Base-by-base conservation (phyloP, 1,140 invertebrate species). In the Lasaia peninsularis region DNA sequence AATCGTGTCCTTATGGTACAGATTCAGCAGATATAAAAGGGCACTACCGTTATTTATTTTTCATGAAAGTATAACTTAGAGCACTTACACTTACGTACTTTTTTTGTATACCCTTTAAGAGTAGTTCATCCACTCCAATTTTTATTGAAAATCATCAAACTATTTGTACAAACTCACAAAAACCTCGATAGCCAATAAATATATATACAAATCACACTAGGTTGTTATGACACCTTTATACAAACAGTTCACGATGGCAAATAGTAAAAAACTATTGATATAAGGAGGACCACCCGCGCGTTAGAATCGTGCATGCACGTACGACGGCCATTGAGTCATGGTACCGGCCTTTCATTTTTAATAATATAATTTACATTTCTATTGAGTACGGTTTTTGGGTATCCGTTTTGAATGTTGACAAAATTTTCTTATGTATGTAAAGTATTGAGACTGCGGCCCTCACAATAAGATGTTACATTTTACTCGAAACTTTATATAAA, bases 341-440 rank as follows among this genome's bases (percentile, higher is more conserved):
- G 68, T 63, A 62, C 78, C 75, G 74, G 78, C 78, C 71, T 70
- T 76, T 78, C 71, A 58, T 77, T 80, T 80, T 83, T 75, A 78
- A 67, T 81, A 72, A 75, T 62, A 66, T 82, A 79, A 83, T 85
- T 85, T 83, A 85, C 80, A 85, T 85, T 74, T 65, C 73, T 67
- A 73, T 77, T 75, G 67, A 71, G 66, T 37, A 56, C 50, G 49
- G 60, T 60, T 53, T 62, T 62, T 58, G 32, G 56, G 51, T 55
- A 57, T 65, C 58, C 48, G 37, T 65, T 61, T 51, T 40, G 50
- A 59, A 62, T 58, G 32, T 58, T 40, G 37, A 16, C 12, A 40
- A 40, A 14, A 40, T 16, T 40, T 69, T 72, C 37, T 12, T 37
- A 11, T 35, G 9, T 40, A 40, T 14, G 8, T 37, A 14, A 37